Percentiles rank a stretch among this genome's conserved stretches.
phyloP scores from a whole-genome alignment of 2,113 vertebrate genomes.

The Camelus dromedarius region DNA sequence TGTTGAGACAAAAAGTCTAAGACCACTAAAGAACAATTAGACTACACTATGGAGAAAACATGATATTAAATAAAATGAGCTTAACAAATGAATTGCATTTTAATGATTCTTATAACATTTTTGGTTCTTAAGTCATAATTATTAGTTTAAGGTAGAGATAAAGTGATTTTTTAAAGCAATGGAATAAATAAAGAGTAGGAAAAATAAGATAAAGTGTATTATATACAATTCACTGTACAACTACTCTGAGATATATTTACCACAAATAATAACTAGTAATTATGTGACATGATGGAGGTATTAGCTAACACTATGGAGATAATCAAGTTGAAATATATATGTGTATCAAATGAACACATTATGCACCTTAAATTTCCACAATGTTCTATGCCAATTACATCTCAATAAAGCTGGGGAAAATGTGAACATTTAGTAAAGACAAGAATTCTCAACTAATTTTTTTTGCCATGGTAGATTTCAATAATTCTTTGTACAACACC shows the following conservation, averaged over 20 bases:
- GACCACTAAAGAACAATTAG: conserved; percentile 53
- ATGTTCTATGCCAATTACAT: background rate
- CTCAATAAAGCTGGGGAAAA: background rate
- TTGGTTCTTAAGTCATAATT: conserved; percentile 66
- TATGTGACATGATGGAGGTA: background rate
- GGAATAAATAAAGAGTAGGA: background rate
- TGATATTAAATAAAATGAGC: conserved; percentile 61
- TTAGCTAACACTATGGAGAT: background rate
- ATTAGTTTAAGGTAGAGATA: conserved; percentile 68
- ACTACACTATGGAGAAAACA: conserved; percentile 18
- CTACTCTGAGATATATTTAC: background rate
- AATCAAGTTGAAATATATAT: background rate
- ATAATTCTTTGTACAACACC: background rate
- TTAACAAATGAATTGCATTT: conserved; percentile 59
- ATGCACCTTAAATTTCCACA: background rate
- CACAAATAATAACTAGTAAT: background rate
- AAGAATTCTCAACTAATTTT: background rate
- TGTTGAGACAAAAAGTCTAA: conserved; percentile 68
- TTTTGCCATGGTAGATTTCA: background rate
- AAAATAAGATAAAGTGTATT: background rate
- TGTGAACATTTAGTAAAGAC: background rate
- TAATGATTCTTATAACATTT: conserved; percentile 36
- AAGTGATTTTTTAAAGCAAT: background rate
- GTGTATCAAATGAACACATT: background rate
- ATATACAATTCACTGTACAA: background rate